Evolutionary conservation across 2,797 vertebrate genomes (phyloP), one percentile per base, ranked within the genome.

Genomic region (Melanotaenia nigrans): DNA sequence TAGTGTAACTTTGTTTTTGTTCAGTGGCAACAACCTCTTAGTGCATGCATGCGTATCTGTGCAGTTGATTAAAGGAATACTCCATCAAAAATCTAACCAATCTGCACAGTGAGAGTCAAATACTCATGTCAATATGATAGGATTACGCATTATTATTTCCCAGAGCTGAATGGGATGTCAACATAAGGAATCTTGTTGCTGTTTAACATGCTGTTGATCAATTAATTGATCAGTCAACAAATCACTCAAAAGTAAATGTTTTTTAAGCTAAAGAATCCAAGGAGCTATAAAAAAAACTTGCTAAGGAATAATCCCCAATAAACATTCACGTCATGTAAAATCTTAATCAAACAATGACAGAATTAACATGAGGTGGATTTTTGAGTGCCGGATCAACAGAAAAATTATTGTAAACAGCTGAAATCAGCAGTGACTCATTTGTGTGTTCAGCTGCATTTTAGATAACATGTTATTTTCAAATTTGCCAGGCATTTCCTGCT

Each of bases 1-100:
- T 72, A 60, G 57, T 77, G 71, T 57, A 36, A 32, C 51, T 79
- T 49, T 73, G 64, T 61, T 68, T 45, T 64, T 32, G 45, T 69
- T 71, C 12, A 69, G 75, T 83, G 77, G 78, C 78, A 71, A 73
- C 81, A 88, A 82, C 71, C 78, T 78, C 73, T 87, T 80, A 54
- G 86, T 58, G 47, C 18, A 25, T 59, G 59, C 20, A 6, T 25
- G 49, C 18, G 6, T 45, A 42, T 35, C 65, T 25, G 54, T 75
- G 61, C 40, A 58, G 32, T 33, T 7, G 0, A 0, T 57, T 57
- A 33, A 45, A 42, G 38, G 25, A 30, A 18, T 1, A 32, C 40
- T 5, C 40, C 14, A 56, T 38, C 3, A 35, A 33, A 58, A 58
- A 40, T 56, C 6, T 30, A 30, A 30, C 64, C 2, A 0, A 56